Evolutionary conservation across 2,113 vertebrate species (phyloP).

Genomic region (Herpailurus yagouaroundi): DNA sequence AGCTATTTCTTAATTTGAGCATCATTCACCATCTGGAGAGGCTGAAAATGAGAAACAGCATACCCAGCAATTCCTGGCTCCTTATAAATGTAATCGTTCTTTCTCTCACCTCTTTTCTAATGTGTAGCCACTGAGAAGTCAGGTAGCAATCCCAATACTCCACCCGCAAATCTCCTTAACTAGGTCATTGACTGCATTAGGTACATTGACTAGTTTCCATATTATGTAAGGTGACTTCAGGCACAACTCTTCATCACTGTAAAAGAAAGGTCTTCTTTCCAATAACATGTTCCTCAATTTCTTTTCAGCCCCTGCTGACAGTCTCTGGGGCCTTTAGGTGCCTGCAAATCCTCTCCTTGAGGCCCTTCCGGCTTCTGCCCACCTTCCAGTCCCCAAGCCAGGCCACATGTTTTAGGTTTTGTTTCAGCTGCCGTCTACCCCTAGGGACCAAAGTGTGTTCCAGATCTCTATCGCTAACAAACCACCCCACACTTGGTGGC

Average conservation of each 20-base stretch:
- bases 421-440: background rate
- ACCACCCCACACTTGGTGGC: background rate
- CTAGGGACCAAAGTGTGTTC: background rate
- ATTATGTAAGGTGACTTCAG: background rate
- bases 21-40: constrained; percentile 23
- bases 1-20: background rate
- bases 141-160: background rate
- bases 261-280: background rate
- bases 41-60: background rate
- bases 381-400: background rate
- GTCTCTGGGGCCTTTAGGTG: background rate
- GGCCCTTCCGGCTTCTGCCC: background rate
- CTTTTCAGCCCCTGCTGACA: background rate
- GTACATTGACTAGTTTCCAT: background rate
- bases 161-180: background rate
- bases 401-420: background rate
- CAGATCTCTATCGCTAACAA: background rate
- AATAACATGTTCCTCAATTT: background rate
- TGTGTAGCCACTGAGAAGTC: background rate
- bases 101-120: background rate
- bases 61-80: background rate
- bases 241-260: background rate
- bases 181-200: background rate
- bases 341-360: background rate
- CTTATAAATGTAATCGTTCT: background rate